Evolutionary conservation across 2,113 vertebrate species (phyloP), one percentile per base, ranked within the genome.

Genomic region (Corvus hawaiiensis): DNA sequence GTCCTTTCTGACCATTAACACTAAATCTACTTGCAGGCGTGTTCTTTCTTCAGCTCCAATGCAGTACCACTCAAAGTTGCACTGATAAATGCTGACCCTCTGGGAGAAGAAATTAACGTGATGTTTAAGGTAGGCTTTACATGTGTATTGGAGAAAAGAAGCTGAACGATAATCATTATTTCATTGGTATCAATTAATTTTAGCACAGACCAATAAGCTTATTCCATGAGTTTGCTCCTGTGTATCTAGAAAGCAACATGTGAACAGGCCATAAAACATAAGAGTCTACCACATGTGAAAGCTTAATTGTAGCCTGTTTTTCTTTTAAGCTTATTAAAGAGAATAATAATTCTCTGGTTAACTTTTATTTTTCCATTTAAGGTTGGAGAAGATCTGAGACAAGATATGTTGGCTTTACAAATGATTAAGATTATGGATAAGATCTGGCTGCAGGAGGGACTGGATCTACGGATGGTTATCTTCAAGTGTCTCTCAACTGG

Each of bases 341-440:
- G 39, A 41, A 41, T 41, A 41, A 41, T 41, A 41, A 41, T 41
- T 87, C 66, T 89, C 51, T n/a, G 20, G 9, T 20, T 63, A 81
- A 78, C 37, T 33, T 49, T 11, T 46, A 4, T 76, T 54, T 87
- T 96, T 89, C 87, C 15, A 63, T 93, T 96, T 63, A 92, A 99
- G 99, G 99, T 99, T 74, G 99, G 99, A 75, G 99, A 99, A 95
- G 99, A 99, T 97, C 97, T 99, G 93, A 98, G 99, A 48, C 99
- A 99, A 97, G 99, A 99, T 97, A 99, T 99, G 99, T 93, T 99
- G 95, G 99, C 99, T 58, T 98, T 99, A 55, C 99, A 99, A 97
- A 99, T 99, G 99, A 99, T 99, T 97, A 99, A 99, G 81, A 99
- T 99, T 73, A 99, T 99, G 99, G 99, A 99, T 97, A 99, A 99